Conservation (phyloP, 1,140 invertebrate species). For the Araneus ventricosus region DNA sequence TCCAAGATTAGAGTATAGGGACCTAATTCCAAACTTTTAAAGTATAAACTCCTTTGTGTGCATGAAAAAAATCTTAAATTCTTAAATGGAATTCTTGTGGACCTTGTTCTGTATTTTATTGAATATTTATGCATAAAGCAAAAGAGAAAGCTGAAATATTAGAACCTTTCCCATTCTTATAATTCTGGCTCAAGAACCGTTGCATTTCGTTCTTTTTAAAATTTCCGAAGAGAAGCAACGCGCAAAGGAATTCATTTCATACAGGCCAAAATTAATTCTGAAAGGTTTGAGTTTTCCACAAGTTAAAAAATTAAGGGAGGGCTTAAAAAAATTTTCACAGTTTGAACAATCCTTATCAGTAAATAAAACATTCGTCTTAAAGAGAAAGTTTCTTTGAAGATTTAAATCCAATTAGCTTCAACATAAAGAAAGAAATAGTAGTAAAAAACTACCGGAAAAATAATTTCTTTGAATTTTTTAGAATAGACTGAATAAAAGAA, state of each 20-base stretch:
- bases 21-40: too few species aligned
- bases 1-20: too few species aligned
- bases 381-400: neutral
- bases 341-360: neutral
- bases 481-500: neutral
- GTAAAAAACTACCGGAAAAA: neutral
- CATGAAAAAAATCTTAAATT: too few species aligned
- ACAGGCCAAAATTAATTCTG: neutral
- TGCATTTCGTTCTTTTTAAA: neutral
- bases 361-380: neutral
- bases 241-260: neutral
- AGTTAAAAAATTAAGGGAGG: neutral
- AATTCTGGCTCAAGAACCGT: too few species aligned
- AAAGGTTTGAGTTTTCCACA: neutral
- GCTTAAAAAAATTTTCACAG: neutral
- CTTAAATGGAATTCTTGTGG: too few species aligned
- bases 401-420: slow-evolving; percentile 20
- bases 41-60: too few species aligned
- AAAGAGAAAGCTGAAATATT: too few species aligned
- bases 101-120: too few species aligned
- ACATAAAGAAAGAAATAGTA: neutral
- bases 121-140: too few species aligned
- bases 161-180: too few species aligned
- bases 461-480: neutral
- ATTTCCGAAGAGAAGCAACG: neutral